These are phyloP conservation scores for Avahi laniger DNA, from an alignment of 2,797 vertebrate species.

Conservation along the genomic window DNA sequence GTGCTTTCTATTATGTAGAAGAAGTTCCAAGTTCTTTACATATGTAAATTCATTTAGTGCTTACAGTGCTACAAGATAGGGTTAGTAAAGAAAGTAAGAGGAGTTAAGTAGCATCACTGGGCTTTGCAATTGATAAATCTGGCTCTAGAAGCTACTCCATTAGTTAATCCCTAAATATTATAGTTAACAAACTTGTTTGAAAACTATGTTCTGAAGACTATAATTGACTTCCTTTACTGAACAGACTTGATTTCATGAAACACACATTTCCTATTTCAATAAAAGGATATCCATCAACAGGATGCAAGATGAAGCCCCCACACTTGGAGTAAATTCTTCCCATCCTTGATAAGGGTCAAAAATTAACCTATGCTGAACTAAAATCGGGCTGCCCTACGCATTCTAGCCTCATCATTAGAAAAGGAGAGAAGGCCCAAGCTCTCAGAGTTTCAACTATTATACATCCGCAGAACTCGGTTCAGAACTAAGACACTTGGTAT, in stretches of 20 bases:
- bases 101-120: not conserved
- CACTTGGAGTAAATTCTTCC: not conserved
- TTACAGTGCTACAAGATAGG: not conserved
- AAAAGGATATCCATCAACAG: not conserved
- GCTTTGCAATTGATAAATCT: not conserved
- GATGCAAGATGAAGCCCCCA: not conserved
- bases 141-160: not conserved
- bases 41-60: not conserved
- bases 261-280: not conserved
- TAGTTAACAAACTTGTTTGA: not conserved
- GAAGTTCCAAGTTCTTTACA: not conserved
- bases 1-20: not conserved
- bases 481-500: not conserved
- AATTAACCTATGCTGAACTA: not conserved
- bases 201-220: not conserved
- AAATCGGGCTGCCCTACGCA: not conserved
- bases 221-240: not conserved
- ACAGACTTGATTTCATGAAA: not conserved
- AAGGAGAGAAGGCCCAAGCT: not conserved
- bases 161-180: not conserved
- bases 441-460: not conserved
- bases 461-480: not conserved
- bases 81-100: not conserved
- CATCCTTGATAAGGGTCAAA: not conserved
- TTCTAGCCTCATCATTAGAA: not conserved